Evolutionary conservation across 2,888 invertebrate species (phyloP).

Genomic region (Aelia acuminata): DNA sequence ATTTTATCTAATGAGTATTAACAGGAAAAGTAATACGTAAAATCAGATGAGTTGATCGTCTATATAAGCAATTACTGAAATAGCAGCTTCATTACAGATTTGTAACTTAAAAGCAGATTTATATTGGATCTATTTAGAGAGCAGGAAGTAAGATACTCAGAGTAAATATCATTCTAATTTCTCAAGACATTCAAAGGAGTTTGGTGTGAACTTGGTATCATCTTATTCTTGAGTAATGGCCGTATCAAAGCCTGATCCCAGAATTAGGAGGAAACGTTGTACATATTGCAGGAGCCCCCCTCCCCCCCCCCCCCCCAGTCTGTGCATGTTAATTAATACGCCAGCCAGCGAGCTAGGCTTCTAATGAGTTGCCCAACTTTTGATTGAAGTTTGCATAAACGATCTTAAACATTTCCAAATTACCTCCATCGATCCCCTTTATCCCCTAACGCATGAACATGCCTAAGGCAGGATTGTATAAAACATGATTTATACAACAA

Average conservation of each 20-base stretch:
- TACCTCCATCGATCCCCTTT: conserved; percentile 27
- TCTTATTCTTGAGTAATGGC: conserved; percentile 18
- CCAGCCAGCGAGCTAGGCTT: not conserved
- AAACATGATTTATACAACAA: not conserved
- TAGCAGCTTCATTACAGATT: too few relatives aligned
- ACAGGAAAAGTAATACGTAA: too few relatives aligned
- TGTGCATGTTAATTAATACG: conserved; percentile 17
- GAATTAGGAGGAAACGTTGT: not conserved
- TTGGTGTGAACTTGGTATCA: not conserved
- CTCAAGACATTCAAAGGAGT: not conserved
- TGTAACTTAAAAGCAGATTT: not conserved
- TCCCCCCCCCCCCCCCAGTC: not conserved
- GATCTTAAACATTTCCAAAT: conserved; percentile 42
- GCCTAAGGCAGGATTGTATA: not conserved
- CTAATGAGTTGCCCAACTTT: conserved; percentile 46
- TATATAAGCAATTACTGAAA: not conserved
- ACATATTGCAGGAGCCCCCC: not conserved
- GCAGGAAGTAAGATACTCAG: not conserved
- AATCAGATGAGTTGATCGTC: not conserved
- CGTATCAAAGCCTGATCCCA: conserved; percentile 1
- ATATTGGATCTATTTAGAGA: not conserved
- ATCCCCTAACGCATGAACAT: not conserved
- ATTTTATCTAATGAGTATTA: too few relatives aligned
- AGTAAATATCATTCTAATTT: not conserved
- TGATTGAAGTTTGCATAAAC: conserved; percentile 44